Evolutionary conservation across 2,888 invertebrate species (phyloP).

Genomic region (Aleiodes testaceus): DNA sequence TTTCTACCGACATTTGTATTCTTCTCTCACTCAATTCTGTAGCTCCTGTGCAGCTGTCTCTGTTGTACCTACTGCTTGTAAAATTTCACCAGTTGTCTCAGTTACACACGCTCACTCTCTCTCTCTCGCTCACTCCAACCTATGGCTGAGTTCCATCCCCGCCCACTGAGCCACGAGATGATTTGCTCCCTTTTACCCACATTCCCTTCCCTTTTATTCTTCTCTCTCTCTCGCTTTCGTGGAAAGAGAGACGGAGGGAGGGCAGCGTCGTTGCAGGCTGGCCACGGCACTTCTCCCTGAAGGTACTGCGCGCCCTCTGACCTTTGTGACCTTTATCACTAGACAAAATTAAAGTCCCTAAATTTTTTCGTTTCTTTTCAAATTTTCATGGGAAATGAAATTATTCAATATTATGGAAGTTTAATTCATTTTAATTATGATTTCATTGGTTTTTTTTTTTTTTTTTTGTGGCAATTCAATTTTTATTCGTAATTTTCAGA

Average conservation of each 20-base stretch:
- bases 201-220: slow-evolving; percentile 22
- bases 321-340: slow-evolving; percentile 14
- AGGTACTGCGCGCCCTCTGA: slow-evolving; percentile 30
- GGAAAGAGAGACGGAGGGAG: neutral
- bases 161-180: slow-evolving; percentile 42
- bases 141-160: slow-evolving; percentile 33
- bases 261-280: neutral
- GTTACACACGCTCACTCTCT: slow-evolving; percentile 17
- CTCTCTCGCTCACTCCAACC: slow-evolving; percentile 16
- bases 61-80: slow-evolving; percentile 34
- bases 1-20: slow-evolving; percentile 12
- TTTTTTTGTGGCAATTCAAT: slow-evolving; percentile 56
- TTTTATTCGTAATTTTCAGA: slow-evolving; percentile 60
- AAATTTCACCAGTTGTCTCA: slow-evolving; percentile 12
- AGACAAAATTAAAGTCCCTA: slow-evolving; percentile 25
- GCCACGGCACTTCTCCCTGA: neutral
- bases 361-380: neutral
- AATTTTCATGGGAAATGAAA: neutral
- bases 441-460: neutral
- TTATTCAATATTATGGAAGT: neutral
- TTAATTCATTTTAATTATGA: neutral
- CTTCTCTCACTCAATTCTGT: neutral
- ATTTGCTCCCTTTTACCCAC: slow-evolving; percentile 36
- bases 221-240: neutral
- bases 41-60: slow-evolving; percentile 17